A percentile compares a stretch with the other conserved stretches of the same genome.
Conservation (phyloP, 2,888 invertebrate genomes). For the Hymenopus coronatus region DNA sequence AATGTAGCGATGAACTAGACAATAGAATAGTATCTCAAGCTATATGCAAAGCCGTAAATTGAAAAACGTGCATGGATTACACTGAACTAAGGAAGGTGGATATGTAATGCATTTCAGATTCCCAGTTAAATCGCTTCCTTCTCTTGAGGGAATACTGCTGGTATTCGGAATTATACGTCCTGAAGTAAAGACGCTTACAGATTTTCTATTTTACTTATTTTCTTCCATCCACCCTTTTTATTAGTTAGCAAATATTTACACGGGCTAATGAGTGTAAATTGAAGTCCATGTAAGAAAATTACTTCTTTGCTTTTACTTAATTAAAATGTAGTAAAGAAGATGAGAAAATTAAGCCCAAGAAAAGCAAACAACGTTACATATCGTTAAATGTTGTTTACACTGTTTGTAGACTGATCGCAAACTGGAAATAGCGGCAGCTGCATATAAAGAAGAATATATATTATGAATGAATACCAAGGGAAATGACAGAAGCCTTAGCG, state of each 20-base stretch:
- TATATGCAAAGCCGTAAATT: background rate
- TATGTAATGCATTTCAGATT: background rate
- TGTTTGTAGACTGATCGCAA: too few relatives aligned
- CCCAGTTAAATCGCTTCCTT: background rate
- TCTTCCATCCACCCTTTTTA: background rate
- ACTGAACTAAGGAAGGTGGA: background rate
- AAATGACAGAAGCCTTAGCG: too few relatives aligned
- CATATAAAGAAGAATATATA: too few relatives aligned
- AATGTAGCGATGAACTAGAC: background rate
- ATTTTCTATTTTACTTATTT: too few relatives aligned
- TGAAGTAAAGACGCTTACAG: too few relatives aligned
- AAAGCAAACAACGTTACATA: too few relatives aligned
- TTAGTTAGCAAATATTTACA: background rate
- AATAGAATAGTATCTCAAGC: background rate
- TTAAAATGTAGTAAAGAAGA: background rate
- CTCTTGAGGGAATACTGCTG: background rate
- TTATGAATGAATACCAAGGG: too few relatives aligned
- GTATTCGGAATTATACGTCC: too few relatives aligned
- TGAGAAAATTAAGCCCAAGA: too few relatives aligned
- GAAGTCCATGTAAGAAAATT: background rate
- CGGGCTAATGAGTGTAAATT: background rate
- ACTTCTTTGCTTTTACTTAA: background rate
- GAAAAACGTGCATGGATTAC: background rate
- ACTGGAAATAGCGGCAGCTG: too few relatives aligned
- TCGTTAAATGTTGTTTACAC: too few relatives aligned